A percentile compares a stretch with the other conserved stretches of the same genome.
Evolutionary conservation across 2,797 vertebrate species (phyloP).

Genomic region (Loris lydekkerianus): DNA sequence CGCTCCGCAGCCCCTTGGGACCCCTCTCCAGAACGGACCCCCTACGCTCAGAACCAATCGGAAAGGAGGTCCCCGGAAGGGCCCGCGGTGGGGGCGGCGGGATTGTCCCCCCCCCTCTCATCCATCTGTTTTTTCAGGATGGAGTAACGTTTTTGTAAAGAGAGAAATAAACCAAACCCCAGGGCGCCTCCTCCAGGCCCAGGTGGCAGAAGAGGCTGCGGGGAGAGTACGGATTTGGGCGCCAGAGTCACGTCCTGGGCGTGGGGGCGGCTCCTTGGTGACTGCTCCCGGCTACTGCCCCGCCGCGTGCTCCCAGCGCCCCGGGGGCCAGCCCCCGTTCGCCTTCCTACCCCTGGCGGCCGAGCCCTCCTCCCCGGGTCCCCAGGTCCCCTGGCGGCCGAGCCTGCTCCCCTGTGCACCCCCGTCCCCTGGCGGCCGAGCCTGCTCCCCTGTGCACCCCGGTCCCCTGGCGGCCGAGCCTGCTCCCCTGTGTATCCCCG

Average conservation of each 20-base stretch:
- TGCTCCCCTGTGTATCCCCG: too few species aligned
- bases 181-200: neutral
- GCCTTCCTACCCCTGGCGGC: neutral
- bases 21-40: too few species aligned
- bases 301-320: too few species aligned
- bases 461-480: too few species aligned
- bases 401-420: too few species aligned
- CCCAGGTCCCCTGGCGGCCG: too few species aligned
- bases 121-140: neutral
- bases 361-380: too few species aligned
- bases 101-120: neutral
- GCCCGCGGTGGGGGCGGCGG: neutral
- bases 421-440: too few species aligned
- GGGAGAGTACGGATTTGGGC: too few species aligned
- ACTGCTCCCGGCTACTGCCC: fast-evolving
- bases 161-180: neutral
- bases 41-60: neutral
- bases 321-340: neutral
- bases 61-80: neutral
- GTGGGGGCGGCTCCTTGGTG: fast-evolving
- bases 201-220: neutral
- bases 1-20: neutral
- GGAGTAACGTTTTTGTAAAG: neutral
- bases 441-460: too few species aligned
- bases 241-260: fast-evolving